Evolutionary conservation across 2,113 vertebrate genomes (phyloP).

Genomic region (Cephalopterus ornatus): DNA sequence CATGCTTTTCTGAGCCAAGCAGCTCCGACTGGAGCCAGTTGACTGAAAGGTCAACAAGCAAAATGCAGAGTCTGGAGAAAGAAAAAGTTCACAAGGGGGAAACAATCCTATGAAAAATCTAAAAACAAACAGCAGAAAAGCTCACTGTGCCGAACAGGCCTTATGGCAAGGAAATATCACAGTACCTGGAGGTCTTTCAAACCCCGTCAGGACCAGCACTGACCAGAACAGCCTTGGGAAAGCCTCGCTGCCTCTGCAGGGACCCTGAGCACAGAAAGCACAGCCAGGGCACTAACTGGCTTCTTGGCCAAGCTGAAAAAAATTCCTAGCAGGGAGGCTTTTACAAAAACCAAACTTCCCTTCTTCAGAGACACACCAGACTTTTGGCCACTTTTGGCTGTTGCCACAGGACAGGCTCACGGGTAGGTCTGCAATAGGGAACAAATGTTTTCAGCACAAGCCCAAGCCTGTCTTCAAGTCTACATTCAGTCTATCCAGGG

Average conservation of each 20-base stretch:
- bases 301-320: not conserved
- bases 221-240: not conserved
- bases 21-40: not conserved
- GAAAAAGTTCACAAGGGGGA: not conserved
- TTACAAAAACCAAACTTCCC: not conserved
- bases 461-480: not conserved
- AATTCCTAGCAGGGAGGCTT: not conserved
- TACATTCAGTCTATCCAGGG: not conserved
- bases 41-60: constrained; percentile 54
- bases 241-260: not conserved
- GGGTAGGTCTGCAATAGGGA: not conserved
- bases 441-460: not conserved
- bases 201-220: not conserved
- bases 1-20: not conserved
- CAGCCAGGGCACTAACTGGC: not conserved
- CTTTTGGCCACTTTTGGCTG: not conserved
- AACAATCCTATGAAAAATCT: not conserved
- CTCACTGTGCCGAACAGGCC: not conserved
- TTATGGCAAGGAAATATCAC: not conserved
- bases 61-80: constrained; percentile 22
- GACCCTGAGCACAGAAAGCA: not conserved
- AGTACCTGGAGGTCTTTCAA: not conserved
- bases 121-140: not conserved
- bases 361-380: not conserved
- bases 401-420: not conserved